These are phyloP conservation scores for Cottoperca gobio DNA, from an alignment of 2,797 vertebrate species.

Conservation along the genomic window DNA sequence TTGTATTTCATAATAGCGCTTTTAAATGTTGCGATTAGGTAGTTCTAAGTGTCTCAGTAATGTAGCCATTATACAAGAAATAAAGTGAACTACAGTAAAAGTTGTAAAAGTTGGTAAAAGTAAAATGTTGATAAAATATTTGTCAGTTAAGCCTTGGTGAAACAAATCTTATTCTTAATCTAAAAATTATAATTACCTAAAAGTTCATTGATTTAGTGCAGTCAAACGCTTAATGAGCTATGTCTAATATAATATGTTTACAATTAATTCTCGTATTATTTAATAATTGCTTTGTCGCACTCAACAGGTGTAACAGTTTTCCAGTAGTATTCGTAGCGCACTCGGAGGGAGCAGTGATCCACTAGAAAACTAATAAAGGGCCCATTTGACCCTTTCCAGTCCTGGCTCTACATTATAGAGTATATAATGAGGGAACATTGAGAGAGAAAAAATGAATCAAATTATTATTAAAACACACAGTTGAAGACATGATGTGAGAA, in stretches of 20 bases:
- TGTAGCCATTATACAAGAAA: neutral
- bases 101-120: neutral
- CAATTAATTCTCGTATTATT: neutral
- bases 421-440: constrained; percentile 4
- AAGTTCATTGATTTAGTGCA: neutral
- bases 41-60: neutral
- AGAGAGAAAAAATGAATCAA: neutral
- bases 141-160: neutral
- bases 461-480: constrained; percentile 18
- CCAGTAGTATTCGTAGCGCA: neutral
- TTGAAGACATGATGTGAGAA: neutral
- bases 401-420: neutral
- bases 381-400: neutral
- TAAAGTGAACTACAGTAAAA: neutral
- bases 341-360: neutral
- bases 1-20: neutral
- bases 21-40: neutral
- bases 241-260: neutral
- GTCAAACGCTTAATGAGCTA: neutral
- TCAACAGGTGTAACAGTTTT: neutral
- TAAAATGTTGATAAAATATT: neutral
- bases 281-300: neutral
- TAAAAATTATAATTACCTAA: neutral
- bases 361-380: neutral
- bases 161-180: neutral